A percentile compares a stretch with the other conserved stretches of the same genome.
phyloP scores from a whole-genome alignment of 1,140 invertebrate species.

The Nasonia giraulti region DNA sequence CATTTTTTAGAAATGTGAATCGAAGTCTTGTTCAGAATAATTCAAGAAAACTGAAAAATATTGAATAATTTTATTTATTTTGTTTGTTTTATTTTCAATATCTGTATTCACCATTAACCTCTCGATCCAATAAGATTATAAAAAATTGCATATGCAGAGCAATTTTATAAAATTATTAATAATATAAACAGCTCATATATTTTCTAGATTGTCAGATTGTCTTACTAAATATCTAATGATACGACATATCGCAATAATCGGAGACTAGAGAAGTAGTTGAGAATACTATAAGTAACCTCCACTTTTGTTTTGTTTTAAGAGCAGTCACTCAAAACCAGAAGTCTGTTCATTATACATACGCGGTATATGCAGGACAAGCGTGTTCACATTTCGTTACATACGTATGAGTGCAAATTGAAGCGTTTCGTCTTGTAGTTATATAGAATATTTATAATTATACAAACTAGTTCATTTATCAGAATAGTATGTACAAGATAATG shows the following conservation, averaged over 20 bases:
- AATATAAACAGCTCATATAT: background rate
- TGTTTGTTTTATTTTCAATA: no score
- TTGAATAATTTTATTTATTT: no score
- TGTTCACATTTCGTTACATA: no score
- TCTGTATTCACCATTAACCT: no score
- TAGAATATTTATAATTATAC: no score
- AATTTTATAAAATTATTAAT: background rate
- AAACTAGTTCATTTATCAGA: no score
- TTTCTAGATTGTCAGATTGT: background rate
- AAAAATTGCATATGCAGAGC: background rate
- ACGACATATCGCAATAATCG: background rate
- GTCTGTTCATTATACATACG: no score
- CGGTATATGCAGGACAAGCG: no score
- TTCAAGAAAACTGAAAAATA: background rate
- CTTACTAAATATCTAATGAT: background rate
- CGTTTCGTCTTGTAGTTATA: no score
- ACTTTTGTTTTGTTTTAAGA: background rate
- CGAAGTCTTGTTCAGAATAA: background rate
- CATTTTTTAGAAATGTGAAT: slow-evolving; percentile 30
- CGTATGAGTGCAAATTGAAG: no score
- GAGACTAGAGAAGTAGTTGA: background rate
- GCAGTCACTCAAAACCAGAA: background rate
- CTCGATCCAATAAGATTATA: background rate
- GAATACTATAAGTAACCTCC: background rate
- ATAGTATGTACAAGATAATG: background rate